A percentile compares a stretch with the other conserved stretches of the same genome.
phyloP scores from a whole-genome alignment of 2,113 vertebrate genomes.

The Tetrao urogallus region DNA sequence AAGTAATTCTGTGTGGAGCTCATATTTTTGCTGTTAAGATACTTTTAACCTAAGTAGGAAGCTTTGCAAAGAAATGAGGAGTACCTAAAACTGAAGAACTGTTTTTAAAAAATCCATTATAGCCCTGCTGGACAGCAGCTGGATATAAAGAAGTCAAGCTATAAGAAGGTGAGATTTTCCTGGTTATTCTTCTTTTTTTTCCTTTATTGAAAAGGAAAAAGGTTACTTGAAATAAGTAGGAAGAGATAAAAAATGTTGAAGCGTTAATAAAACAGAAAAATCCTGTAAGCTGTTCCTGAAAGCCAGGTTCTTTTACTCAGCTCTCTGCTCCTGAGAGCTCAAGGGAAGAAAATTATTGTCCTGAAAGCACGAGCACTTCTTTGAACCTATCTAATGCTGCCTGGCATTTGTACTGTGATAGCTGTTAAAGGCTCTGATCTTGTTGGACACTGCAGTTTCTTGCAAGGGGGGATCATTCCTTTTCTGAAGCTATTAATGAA shows the following conservation, averaged over 20 bases:
- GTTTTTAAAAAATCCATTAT: conserved; percentile 20
- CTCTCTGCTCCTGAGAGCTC: not conserved
- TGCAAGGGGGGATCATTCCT: not conserved
- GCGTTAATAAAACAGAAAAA: not conserved
- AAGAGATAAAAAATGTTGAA: not conserved
- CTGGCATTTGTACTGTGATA: accelerated
- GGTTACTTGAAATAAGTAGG: not conserved
- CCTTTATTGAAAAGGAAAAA: no score
- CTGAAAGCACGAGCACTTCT: not conserved
- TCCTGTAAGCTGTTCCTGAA: not conserved
- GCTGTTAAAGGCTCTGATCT: not conserved
- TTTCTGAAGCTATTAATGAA: not conserved
- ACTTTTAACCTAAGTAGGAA: conserved; percentile 18
- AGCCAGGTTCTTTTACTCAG: not conserved
- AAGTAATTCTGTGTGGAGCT: not conserved
- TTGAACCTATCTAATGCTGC: not conserved
- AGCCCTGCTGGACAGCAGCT: conserved; percentile 91
- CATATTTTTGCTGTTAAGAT: not conserved
- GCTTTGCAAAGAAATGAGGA: not conserved
- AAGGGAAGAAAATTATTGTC: not conserved
- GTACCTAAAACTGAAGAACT: conserved; percentile 9
- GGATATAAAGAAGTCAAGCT: conserved; percentile 97
- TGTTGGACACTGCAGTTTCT: not conserved
- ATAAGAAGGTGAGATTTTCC: conserved; percentile 89
- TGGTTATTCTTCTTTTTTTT: not conserved